Evolutionary conservation across 2,888 invertebrate genomes (phyloP).

Genomic region (Amphipoea lucens): DNA sequence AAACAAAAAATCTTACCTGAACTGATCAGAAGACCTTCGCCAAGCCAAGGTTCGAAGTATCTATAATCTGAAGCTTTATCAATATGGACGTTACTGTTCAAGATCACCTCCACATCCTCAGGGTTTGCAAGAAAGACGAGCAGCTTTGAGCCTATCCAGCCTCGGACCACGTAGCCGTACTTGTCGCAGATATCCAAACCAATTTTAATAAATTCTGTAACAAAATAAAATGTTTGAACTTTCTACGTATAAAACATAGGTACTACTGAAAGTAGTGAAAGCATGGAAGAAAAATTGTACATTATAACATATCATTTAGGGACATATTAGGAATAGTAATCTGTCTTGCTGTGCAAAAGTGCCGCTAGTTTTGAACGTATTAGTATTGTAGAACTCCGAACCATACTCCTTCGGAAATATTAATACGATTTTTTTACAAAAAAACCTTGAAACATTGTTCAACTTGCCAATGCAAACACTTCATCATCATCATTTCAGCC

Average conservation of each 20-base stretch:
- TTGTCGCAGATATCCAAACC: conserved; percentile 86
- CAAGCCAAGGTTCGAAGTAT: conserved; percentile 95
- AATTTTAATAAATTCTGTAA: conserved; percentile 90
- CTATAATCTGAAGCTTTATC: conserved; percentile 93
- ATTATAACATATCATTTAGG: background rate
- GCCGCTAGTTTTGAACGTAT: background rate
- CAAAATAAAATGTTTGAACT: background rate
- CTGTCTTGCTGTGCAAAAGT: too few relatives aligned
- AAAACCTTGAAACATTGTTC: background rate
- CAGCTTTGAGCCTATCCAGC: conserved; percentile 93
- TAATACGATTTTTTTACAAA: too few relatives aligned
- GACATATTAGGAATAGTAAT: background rate
- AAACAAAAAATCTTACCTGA: conserved; percentile 85
- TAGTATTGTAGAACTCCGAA: background rate
- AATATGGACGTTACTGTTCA: conserved; percentile 93
- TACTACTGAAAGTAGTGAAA: background rate
- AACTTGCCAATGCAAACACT: background rate
- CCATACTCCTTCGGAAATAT: background rate
- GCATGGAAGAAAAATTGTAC: background rate
- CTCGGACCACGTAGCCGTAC: conserved; percentile 89
- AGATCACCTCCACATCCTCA: conserved; percentile 93
- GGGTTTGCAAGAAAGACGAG: conserved; percentile 93
- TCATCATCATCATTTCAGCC: background rate
- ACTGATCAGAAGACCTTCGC: conserved; percentile 94
- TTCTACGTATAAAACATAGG: background rate